Conservation (phyloP, 2,888 invertebrate genomes). For the Macaria liturata region DNA sequence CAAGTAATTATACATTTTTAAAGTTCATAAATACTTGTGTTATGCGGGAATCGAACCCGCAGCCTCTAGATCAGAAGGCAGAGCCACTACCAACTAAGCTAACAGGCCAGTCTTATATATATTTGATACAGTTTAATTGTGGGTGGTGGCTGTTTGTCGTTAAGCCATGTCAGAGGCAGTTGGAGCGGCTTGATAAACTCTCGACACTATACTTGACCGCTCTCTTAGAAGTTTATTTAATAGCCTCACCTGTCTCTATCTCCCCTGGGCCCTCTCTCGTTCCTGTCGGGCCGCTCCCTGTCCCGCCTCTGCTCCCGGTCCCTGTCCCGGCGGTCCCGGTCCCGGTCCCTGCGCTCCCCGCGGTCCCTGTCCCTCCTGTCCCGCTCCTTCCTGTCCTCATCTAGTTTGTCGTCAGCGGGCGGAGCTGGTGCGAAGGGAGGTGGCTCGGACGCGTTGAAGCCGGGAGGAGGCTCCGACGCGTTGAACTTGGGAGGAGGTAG, state of each 20-base stretch:
- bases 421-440: constrained; percentile 59
- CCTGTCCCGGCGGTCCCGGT: constrained; percentile 34
- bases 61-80: too few species aligned
- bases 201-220: too few species aligned
- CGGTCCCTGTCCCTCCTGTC: constrained; percentile 40
- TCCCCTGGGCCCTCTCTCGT: constrained; percentile 44
- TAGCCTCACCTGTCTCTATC: constrained; percentile 45
- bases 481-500: constrained; percentile 79
- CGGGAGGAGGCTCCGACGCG: constrained; percentile 68
- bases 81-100: too few species aligned
- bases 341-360: constrained; percentile 40
- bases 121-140: too few species aligned
- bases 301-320: constrained; percentile 44
- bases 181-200: too few species aligned
- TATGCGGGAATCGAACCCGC: too few species aligned
- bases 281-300: constrained; percentile 39
- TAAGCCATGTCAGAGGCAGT: too few species aligned
- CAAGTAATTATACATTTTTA: too few species aligned
- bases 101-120: too few species aligned
- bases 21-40: too few species aligned
- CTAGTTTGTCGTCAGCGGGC: constrained; percentile 50
- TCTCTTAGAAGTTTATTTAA: too few species aligned
- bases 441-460: constrained; percentile 58
- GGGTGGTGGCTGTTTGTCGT: too few species aligned
- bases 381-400: constrained; percentile 49